These are phyloP conservation scores for Malacoraja senta DNA, from an alignment of 2,797 vertebrate genomes.

Conservation along the genomic window DNA sequence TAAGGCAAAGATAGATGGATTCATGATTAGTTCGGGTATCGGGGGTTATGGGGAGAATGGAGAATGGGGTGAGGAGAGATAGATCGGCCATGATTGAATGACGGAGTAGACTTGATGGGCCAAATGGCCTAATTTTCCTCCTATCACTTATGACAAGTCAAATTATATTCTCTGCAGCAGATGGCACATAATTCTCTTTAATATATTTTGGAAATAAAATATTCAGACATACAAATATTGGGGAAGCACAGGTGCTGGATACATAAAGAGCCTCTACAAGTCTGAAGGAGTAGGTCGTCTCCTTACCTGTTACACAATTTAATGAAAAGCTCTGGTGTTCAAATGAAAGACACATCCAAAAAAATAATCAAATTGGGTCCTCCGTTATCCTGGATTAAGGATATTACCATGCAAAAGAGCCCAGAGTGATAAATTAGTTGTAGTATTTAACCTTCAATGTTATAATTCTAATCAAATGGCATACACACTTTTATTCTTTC, in stretches of 20 bases:
- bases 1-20: too few relatives aligned
- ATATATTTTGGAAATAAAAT: background rate
- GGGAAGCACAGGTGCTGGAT: background rate
- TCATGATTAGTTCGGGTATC: too few relatives aligned
- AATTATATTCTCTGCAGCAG: background rate
- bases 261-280: background rate
- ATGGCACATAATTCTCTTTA: background rate
- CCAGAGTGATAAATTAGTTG: background rate
- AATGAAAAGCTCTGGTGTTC: background rate
- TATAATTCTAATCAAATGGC: background rate
- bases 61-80: too few relatives aligned
- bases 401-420: background rate
- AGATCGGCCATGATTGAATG: too few relatives aligned
- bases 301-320: background rate
- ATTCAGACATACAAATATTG: background rate
- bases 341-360: background rate
- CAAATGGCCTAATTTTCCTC: too few relatives aligned
- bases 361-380: background rate
- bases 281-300: background rate
- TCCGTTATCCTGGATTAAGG: background rate
- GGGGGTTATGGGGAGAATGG: too few relatives aligned
- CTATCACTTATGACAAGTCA: too few relatives aligned
- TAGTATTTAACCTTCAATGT: background rate
- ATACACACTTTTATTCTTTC: background rate
- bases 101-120: too few relatives aligned